Percentiles rank a stretch among this genome's conserved stretches.
phyloP scores from a whole-genome alignment of 2,797 vertebrate species.

The Molothrus ater region DNA sequence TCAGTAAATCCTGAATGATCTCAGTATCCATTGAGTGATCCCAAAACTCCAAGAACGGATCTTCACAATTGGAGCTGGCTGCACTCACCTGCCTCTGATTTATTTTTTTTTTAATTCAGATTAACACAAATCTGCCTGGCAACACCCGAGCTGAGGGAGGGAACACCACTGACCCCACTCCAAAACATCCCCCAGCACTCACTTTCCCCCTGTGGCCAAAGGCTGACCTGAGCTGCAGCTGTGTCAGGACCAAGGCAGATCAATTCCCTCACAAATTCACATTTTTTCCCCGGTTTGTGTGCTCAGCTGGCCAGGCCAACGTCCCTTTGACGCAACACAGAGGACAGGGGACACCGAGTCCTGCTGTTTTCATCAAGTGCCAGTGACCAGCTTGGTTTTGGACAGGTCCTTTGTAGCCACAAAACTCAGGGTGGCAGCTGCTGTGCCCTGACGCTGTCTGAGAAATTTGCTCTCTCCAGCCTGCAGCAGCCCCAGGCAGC shows the following conservation, averaged over 20 bases:
- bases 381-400: background rate
- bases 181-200: background rate
- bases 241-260: rapidly evolving
- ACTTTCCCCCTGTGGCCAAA: background rate
- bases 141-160: background rate
- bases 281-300: background rate
- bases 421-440: background rate
- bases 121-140: background rate
- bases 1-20: too few species aligned
- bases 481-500: rapidly evolving
- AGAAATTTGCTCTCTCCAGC: background rate
- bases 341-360: background rate
- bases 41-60: background rate
- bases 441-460: background rate
- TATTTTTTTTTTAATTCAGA: background rate
- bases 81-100: background rate
- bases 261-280: background rate
- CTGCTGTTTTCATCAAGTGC: background rate
- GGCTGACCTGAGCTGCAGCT: rapidly evolving
- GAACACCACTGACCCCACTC: background rate
- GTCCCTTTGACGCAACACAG: background rate
- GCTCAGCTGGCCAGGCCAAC: background rate
- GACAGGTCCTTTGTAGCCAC: background rate
- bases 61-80: background rate
- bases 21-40: too few species aligned